Percentiles rank a stretch among this genome's conserved stretches.
These are phyloP conservation scores for Caradrina kadenii DNA, from an alignment of 2,888 invertebrate genomes.

Conservation along the genomic window DNA sequence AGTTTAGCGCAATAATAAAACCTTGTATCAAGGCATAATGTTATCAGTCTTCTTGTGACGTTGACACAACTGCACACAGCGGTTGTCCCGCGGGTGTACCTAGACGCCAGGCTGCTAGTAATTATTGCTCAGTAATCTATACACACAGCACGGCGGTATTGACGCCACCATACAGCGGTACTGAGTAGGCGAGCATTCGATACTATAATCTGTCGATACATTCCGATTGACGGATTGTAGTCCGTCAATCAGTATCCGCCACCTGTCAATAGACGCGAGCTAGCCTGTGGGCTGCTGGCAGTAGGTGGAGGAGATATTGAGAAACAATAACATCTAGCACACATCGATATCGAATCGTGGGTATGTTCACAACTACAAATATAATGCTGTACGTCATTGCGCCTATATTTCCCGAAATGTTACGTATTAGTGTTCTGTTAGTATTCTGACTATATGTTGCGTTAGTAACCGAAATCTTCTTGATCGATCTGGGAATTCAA, in stretches of 20 bases:
- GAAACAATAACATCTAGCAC: neutral
- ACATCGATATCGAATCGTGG: neutral
- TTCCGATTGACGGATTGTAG: slow-evolving; percentile 24
- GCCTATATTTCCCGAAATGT: too few relatives aligned
- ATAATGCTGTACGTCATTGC: too few relatives aligned
- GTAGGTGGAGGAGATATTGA: neutral
- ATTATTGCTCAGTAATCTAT: slow-evolving; percentile 32
- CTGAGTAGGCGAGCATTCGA: slow-evolving; percentile 14
- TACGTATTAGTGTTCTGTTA: too few relatives aligned
- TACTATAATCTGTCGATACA: slow-evolving; percentile 31
- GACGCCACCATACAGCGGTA: slow-evolving; percentile 2
- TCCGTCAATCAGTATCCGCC: too few relatives aligned
- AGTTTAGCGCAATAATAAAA: neutral
- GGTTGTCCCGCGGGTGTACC: slow-evolving; percentile 21
- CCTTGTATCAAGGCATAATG: neutral
- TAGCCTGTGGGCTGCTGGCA: neutral
- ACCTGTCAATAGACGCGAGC: neutral
- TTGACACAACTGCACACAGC: neutral
- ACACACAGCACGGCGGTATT: neutral
- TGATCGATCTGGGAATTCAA: too few relatives aligned
- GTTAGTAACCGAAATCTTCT: too few relatives aligned
- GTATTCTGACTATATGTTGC: too few relatives aligned
- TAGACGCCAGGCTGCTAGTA: slow-evolving; percentile 6
- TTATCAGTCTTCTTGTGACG: neutral
- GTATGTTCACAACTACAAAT: too few relatives aligned